These are phyloP conservation scores for Sebastes steindachneri DNA, from an alignment of 2,797 vertebrate species.

Conservation along the genomic window DNA sequence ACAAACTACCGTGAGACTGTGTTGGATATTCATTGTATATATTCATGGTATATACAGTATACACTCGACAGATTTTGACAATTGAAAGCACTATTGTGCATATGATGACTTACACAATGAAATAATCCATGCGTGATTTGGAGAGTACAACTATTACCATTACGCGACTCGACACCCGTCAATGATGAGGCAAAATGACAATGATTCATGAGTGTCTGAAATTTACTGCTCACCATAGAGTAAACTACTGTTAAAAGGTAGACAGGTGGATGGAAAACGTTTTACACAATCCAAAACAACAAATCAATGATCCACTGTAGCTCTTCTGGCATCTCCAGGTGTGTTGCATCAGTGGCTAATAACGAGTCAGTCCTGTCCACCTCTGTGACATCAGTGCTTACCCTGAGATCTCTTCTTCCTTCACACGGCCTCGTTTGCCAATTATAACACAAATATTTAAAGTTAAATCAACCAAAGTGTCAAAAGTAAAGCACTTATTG, in stretches of 20 bases:
- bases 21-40: background rate
- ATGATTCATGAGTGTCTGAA: background rate
- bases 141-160: conserved; percentile 5
- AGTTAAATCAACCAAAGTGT: background rate
- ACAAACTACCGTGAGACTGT: too few relatives aligned
- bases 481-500: background rate
- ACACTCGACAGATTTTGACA: background rate
- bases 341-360: background rate
- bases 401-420: background rate
- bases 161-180: background rate
- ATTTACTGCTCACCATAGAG: background rate
- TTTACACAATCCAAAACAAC: background rate
- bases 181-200: background rate
- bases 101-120: background rate
- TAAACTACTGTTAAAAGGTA: background rate
- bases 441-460: background rate
- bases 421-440: background rate
- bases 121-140: conserved; percentile 7
- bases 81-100: background rate
- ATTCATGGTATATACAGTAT: background rate
- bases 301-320: background rate
- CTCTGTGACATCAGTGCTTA: background rate
- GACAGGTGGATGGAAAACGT: background rate
- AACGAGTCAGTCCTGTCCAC: background rate
- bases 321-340: background rate